phyloP scores from a whole-genome alignment of 2,888 invertebrate genomes.

The Nephrotoma appendiculata region DNA sequence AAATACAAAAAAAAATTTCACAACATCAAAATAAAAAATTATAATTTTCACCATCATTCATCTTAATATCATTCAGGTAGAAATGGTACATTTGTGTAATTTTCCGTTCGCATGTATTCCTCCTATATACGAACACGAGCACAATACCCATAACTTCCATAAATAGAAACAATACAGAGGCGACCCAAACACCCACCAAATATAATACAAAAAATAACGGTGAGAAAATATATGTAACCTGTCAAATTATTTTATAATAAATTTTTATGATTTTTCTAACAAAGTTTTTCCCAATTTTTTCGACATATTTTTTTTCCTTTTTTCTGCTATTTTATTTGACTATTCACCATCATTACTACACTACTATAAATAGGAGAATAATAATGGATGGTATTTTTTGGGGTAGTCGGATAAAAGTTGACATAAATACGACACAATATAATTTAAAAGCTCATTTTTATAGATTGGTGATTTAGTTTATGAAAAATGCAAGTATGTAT shows the following conservation, averaged over 20 bases:
- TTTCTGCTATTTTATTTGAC: neutral
- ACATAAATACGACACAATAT: neutral
- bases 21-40: neutral
- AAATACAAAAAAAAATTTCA: neutral
- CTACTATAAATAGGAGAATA: neutral
- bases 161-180: neutral
- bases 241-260: neutral
- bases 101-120: neutral
- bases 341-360: neutral
- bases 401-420: neutral
- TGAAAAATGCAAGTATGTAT: neutral
- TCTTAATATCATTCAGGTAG: neutral
- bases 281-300: neutral
- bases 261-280: neutral
- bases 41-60: neutral
- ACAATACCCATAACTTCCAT: neutral
- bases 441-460: neutral
- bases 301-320: neutral
- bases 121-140: neutral
- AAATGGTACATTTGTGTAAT: neutral
- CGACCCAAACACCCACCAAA: neutral
- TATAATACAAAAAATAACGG: neutral
- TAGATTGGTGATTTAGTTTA: neutral
- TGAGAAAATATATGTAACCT: neutral
- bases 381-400: neutral